Conservation (phyloP, 2,797 vertebrate species). For the Mionectes olivaceus region DNA sequence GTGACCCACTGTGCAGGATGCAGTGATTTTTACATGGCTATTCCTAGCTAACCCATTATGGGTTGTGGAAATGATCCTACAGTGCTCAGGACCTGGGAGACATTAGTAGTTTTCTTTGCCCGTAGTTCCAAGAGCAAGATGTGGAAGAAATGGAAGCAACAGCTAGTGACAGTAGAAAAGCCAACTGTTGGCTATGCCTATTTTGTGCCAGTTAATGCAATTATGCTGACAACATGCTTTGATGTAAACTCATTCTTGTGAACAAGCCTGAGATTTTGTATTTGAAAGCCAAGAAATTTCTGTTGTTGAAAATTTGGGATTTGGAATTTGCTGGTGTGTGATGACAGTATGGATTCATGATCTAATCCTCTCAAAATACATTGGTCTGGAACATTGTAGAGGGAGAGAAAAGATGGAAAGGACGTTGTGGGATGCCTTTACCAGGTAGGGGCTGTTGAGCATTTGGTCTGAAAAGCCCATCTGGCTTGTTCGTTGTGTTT, state of each 20-base stretch:
- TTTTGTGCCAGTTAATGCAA: not conserved
- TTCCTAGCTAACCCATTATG: not conserved
- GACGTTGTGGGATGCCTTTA: not conserved
- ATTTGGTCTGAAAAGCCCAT: not conserved
- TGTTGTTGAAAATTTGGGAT: not conserved
- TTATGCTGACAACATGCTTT: not conserved
- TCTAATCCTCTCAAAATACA: not conserved
- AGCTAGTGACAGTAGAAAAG: not conserved
- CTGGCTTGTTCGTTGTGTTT: not conserved
- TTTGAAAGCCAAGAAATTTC: not conserved
- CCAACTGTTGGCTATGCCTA: not conserved
- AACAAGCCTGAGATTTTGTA: not conserved
- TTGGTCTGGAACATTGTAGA: not conserved
- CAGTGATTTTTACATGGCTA: not conserved
- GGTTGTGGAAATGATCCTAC: not conserved
- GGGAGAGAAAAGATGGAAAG: not conserved
- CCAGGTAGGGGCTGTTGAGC: not conserved
- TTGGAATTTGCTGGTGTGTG: not conserved
- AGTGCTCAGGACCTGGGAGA: not conserved
- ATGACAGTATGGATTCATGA: not conserved
- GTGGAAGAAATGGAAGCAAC: not conserved
- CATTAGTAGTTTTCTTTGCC: not conserved
- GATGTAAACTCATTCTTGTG: not conserved
- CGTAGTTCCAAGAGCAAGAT: fast-evolving
- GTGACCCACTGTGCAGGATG: not conserved